These are phyloP conservation scores for Megaptera novaeangliae DNA, from an alignment of 2,113 vertebrate genomes.

Conservation along the genomic window DNA sequence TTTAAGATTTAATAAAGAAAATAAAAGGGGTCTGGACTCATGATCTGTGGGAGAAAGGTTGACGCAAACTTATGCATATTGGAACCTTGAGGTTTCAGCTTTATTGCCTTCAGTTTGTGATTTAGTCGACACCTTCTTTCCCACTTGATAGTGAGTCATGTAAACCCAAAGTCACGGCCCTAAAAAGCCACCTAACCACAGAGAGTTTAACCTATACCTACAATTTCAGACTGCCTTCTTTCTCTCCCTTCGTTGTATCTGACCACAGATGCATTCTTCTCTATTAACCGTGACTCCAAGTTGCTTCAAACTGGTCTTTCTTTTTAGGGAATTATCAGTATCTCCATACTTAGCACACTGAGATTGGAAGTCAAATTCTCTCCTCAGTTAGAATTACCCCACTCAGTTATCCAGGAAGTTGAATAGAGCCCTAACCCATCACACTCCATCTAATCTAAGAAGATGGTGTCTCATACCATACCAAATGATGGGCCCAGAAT, in stretches of 20 bases:
- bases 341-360: not conserved
- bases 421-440: conserved; percentile 10
- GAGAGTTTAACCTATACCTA: not conserved
- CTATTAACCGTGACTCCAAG: not conserved
- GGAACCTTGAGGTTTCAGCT: not conserved
- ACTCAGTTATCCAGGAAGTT: conserved; percentile 61
- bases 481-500: not conserved
- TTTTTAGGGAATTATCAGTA: not conserved
- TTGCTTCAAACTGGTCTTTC: conserved; percentile 41
- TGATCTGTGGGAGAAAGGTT: not conserved
- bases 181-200: not conserved
- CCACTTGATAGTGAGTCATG: not conserved
- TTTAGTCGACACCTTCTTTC: not conserved
- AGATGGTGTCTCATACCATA: not conserved
- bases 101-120: not conserved
- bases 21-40: not conserved
- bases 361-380: conserved; percentile 10
- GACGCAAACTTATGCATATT: not conserved
- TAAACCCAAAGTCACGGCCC: not conserved
- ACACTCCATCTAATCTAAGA: not conserved
- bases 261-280: not conserved
- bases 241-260: not conserved
- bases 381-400: not conserved
- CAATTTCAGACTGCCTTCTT: not conserved
- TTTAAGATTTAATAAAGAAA: not conserved